Base-by-base conservation (phyloP, 2,888 invertebrate genomes). In the Amblyteles armatorius region DNA sequence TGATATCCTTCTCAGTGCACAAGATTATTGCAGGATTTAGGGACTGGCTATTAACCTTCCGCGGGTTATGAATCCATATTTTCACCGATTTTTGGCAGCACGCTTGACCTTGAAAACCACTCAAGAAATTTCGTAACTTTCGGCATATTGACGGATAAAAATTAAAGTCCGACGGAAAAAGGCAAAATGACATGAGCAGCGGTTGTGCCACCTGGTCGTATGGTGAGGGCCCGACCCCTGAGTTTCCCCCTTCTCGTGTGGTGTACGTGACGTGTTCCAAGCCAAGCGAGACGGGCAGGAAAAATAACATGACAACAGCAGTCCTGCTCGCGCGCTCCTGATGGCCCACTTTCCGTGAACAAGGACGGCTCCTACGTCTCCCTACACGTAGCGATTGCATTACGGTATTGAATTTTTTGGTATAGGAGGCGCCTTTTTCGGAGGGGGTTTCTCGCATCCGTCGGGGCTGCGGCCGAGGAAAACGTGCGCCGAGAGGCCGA, bases 321-420 rank as follows among this genome's bases (percentile, higher is more conserved):
- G 63, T 44, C 36, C 16, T 3, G 29, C 48, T 67, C 57, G 16
- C 60, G n/a, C 26, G 36, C 60, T 55, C 40, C 26, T 72, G 72
- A 80, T 80, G 71, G 60, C 29, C 57, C 71, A 76, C 71, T 84
- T 84, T 80, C 67, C 50, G 29, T 60, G 69, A 29, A 44, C 26
- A 52, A 57, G 67, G n/a, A 84, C 68, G 67, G 65, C 60, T 73
- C 60, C 77, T 22, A 4, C 50, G 22, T 50, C 44, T 13, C 65
- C 3, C 63, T 4, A 33, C 11, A 16, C 22, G 40, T 57, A 16
- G 26, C 60, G 57, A 60, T 7, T 36, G 36, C 19, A 36, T 72
- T 68, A 68, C 36, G 9, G 68, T 71, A 69, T 26, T 67, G 29
- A 76, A 19, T 82, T 52, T 44, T 69, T 63, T 52, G 55, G 40